Conservation (phyloP, 30 jellyfish, hydroid and myxozoan genomes). For the Rhopilema esculentum region DNA sequence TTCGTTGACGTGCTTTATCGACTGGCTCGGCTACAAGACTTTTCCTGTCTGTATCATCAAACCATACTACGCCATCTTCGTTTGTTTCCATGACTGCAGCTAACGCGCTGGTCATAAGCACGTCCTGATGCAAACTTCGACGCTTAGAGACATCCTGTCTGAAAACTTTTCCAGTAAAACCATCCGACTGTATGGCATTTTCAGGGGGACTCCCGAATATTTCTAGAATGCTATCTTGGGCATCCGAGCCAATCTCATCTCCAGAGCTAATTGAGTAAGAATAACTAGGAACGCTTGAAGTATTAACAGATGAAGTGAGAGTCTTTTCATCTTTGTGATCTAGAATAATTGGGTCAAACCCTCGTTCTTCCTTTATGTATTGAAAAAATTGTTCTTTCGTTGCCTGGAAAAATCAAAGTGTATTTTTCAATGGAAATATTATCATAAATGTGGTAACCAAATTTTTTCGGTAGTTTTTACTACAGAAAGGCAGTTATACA, state of each 20-base stretch:
- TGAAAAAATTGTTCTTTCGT: constrained; percentile 20
- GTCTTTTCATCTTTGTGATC: constrained; percentile 13
- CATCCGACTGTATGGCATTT: background rate
- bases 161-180: background rate
- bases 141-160: constrained; percentile 10
- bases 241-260: constrained; percentile 12
- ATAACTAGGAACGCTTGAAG: constrained; percentile 30
- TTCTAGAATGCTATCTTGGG: background rate
- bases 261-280: constrained; percentile 54
- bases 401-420: constrained; percentile 3
- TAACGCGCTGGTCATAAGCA: constrained; percentile 79
- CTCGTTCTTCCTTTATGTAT: constrained; percentile 51
- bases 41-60: constrained; percentile 66
- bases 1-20: constrained; percentile 61
- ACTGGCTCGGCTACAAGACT: constrained; percentile 56
- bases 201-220: background rate
- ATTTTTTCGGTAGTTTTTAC: too few relatives aligned
- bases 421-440: background rate
- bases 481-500: too few relatives aligned
- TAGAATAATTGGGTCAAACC: background rate
- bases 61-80: constrained; percentile 79
- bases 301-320: background rate
- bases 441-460: too few relatives aligned
- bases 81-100: constrained; percentile 86
- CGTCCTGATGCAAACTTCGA: constrained; percentile 66